Conservation (phyloP, 92 coral and sea anemone species). For the Scolanthus callimorphus region DNA sequence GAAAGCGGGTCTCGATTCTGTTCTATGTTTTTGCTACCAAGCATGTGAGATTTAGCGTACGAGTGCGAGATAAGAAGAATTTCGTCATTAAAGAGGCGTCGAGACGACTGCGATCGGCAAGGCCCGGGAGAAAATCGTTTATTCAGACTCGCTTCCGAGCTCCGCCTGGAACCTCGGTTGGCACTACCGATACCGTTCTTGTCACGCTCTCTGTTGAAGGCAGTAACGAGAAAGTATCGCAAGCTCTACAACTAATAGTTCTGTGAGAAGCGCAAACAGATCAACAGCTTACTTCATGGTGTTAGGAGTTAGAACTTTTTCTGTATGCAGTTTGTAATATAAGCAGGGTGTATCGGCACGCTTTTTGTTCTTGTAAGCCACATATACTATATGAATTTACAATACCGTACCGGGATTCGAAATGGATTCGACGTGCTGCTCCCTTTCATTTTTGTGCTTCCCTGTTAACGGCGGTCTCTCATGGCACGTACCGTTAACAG, state of each 20-base stretch:
- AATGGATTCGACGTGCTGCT: too few species aligned
- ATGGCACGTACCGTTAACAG: too few species aligned
- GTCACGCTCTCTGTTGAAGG: slow-evolving; percentile 2
- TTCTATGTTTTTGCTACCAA: slow-evolving; percentile 46
- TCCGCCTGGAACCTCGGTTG: slow-evolving; percentile 6
- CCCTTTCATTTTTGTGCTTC: too few species aligned
- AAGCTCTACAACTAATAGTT: slow-evolving; percentile 18
- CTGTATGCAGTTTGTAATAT: too few species aligned
- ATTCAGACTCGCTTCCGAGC: not conserved
- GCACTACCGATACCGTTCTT: slow-evolving; percentile 11
- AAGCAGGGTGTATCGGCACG: too few species aligned
- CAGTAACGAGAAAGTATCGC: slow-evolving; percentile 5
- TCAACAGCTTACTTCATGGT: too few species aligned
- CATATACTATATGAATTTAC: too few species aligned
- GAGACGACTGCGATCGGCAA: slow-evolving; percentile 4
- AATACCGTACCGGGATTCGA: too few species aligned
- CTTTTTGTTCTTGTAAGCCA: too few species aligned
- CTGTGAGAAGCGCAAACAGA: too few species aligned
- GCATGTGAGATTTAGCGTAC: not conserved
- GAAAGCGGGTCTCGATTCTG: slow-evolving; percentile 24
- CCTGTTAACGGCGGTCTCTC: too few species aligned
- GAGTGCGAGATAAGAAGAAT: slow-evolving; percentile 36
- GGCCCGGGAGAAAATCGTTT: slow-evolving; percentile 1
- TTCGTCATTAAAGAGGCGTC: not conserved
- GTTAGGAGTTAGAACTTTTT: too few species aligned